These are phyloP conservation scores for Dromococcyx pavoninus DNA, from an alignment of 2,797 vertebrate genomes.

Conservation along the genomic window DNA sequence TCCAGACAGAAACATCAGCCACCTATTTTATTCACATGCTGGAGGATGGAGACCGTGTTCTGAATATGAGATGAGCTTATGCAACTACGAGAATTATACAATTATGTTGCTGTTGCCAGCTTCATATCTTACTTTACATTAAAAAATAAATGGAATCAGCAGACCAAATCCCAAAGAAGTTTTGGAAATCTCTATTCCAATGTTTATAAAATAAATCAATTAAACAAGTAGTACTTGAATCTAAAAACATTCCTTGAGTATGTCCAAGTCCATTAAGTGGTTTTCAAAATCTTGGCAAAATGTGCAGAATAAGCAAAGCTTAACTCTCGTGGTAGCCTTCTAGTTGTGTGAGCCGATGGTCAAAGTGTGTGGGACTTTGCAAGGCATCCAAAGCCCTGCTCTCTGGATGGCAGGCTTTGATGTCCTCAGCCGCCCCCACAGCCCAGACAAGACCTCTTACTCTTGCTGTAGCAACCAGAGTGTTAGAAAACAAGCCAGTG, in stretches of 20 bases:
- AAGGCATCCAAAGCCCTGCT: background rate
- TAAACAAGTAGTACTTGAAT: slow-evolving; percentile 41
- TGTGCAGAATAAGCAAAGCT: slow-evolving; percentile 7
- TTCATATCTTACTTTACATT: slow-evolving; percentile 28
- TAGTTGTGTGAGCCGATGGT: background rate
- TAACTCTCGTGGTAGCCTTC: background rate
- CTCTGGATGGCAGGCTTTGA: background rate
- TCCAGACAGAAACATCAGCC: background rate
- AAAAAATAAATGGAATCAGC: slow-evolving; percentile 36
- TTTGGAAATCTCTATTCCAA: background rate
- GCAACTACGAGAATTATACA: background rate
- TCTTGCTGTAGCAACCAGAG: background rate
- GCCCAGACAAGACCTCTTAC: background rate
- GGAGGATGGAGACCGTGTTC: background rate
- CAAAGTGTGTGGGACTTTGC: background rate
- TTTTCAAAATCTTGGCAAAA: slow-evolving; percentile 56
- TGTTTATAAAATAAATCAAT: slow-evolving; percentile 51
- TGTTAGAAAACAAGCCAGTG: background rate
- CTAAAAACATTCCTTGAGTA: background rate
- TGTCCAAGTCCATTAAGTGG: slow-evolving; percentile 41
- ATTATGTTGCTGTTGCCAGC: background rate
- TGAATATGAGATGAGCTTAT: background rate
- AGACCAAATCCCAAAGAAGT: slow-evolving; percentile 18
- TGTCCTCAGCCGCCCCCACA: background rate
- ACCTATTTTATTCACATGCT: background rate